Evolutionary conservation across 1,140 invertebrate genomes (phyloP).

Genomic region (Chionoecetes opilio): DNA sequence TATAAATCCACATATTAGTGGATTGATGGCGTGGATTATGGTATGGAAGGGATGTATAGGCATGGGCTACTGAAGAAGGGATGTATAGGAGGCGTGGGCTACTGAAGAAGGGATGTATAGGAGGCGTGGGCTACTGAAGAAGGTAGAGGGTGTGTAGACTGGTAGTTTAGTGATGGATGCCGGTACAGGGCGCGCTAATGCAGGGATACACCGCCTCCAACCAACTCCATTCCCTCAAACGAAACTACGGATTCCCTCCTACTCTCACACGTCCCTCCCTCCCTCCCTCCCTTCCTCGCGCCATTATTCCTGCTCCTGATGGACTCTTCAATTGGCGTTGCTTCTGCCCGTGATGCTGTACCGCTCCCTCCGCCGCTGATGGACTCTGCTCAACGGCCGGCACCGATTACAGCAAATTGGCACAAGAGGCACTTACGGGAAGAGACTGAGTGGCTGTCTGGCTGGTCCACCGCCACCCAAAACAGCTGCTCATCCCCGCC

Average conservation of each 20-base stretch:
- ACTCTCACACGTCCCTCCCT: no score
- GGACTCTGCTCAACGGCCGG: constrained; percentile 76
- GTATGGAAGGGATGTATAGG: neutral
- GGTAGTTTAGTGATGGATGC: constrained; percentile 44
- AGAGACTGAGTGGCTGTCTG: constrained; percentile 75
- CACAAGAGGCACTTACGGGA: constrained; percentile 76
- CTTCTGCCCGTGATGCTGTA: constrained; percentile 45
- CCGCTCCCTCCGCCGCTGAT: constrained; percentile 62
- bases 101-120: neutral
- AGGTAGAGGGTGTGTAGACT: neutral
- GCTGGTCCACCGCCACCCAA: constrained; percentile 50
- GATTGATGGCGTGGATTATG: neutral
- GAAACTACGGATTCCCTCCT: neutral
- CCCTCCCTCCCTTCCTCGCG: neutral
- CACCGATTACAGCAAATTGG: constrained; percentile 80
- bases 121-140: neutral
- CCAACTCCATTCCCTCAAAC: constrained; percentile 75
- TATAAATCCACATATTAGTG: neutral
- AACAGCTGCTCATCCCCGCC: constrained; percentile 50
- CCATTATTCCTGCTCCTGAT: constrained; percentile 69
- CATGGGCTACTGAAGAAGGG: neutral
- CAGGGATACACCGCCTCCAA: constrained; percentile 39
- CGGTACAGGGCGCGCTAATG: constrained; percentile 33
- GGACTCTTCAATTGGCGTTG: constrained; percentile 69
- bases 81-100: neutral